Base-by-base conservation (phyloP, 2,888 invertebrate species). In the Phalera bucephala region DNA sequence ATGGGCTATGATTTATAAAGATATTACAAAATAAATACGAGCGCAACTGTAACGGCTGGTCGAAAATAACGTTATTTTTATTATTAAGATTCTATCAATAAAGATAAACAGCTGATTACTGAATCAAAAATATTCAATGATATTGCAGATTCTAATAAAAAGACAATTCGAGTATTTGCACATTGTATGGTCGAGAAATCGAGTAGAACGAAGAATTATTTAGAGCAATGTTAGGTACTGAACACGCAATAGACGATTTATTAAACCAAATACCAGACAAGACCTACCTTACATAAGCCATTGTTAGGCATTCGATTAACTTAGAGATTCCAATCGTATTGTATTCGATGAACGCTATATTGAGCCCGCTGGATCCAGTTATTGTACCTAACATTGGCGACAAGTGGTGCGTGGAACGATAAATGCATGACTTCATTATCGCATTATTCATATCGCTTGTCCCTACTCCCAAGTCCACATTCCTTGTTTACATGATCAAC, bases 281-380 rank as follows among this genome's bases (percentile, higher is more conserved):
- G 43, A 45, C 38, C 49, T 57, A 21, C 45, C 57, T 57, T 49
- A 56, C 45, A 42, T 57, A 53, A 23, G 43, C 45, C 33, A 41
- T 45, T 48, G 34, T 43, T 10, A 40, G 40, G 12, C 7, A 38
- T 35, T 37, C 27, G 21, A 35, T 47, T 35, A 47, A 44, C 51
- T 37, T 36, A 23, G 43, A 49, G 48, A 45, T 52, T 13, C 28
- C 44, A 40, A 54, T 50, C 42, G 31, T 35, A 41, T 45, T 41
- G 33, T 40, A 45, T n/a, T 56, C 40, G 39, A 21, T n/a, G n/a
- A n/a, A n/a, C 30, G 29, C 39, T 37, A 36, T 43, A 32, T 40
- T 41, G 43, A 38, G 32, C 30, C 37, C 36, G 27, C 29, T 40
- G 34, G 44, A 53, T 34, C 47, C 25, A 27, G 14, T 42, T 42